phyloP scores from a whole-genome alignment of 2,888 invertebrate genomes.

The Agriopis leucophaearia region DNA sequence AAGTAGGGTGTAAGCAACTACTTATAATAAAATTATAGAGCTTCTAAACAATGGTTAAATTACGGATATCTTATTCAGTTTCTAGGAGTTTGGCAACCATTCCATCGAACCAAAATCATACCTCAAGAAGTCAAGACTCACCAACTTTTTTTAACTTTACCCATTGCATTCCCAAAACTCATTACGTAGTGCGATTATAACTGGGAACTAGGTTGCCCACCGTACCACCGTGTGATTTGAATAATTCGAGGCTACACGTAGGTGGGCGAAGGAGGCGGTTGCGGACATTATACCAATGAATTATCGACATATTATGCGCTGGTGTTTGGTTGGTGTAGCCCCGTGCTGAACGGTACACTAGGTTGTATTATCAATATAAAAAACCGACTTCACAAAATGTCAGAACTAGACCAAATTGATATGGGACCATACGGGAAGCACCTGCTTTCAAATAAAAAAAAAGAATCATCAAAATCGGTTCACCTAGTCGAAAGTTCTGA shows the following conservation, averaged over 20 bases:
- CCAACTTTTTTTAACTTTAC: neutral
- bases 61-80: too few species aligned
- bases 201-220: conserved; percentile 26
- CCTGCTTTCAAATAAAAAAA: too few species aligned
- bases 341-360: neutral
- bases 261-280: conserved; percentile 29
- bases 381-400: too few species aligned
- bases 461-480: too few species aligned
- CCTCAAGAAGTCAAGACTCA: neutral
- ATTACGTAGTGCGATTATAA: conserved; percentile 12
- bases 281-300: conserved; percentile 28
- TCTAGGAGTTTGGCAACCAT: neutral
- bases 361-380: too few species aligned
- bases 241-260: conserved; percentile 25
- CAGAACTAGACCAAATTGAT: too few species aligned
- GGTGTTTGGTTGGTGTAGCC: conserved; percentile 11
- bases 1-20: too few species aligned
- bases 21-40: too few species aligned
- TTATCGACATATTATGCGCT: conserved; percentile 34
- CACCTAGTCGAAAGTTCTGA: too few species aligned
- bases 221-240: conserved; percentile 25
- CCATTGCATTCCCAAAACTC: conserved; percentile 17
- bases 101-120: neutral
- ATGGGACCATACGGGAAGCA: too few species aligned
- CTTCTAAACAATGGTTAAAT: too few species aligned